phyloP scores from a whole-genome alignment of 2,797 vertebrate species.

The Microhierax caerulescens region DNA sequence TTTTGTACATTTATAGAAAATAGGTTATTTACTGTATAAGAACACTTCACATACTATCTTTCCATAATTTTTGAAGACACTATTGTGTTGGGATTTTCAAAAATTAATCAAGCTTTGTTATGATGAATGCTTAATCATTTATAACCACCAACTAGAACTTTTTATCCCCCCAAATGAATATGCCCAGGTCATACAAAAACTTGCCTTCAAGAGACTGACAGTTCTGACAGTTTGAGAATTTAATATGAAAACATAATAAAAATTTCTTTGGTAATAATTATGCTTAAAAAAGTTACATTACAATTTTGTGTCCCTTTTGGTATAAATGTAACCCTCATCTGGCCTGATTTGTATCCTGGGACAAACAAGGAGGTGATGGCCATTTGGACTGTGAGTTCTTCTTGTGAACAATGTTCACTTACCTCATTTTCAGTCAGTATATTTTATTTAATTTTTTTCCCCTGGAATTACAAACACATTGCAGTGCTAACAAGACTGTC shows the following conservation, averaged over 20 bases:
- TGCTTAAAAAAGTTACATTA: background rate
- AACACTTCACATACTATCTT: background rate
- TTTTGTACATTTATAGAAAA: constrained; percentile 53
- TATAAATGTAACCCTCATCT: background rate
- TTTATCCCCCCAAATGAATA: rapidly evolving
- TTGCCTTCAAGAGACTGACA: background rate
- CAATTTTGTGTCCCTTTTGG: background rate
- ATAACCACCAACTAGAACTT: background rate
- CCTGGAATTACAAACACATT: background rate
- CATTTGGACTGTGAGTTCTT: background rate
- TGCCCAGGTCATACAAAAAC: background rate
- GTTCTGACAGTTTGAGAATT: background rate
- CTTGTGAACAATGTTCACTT: background rate
- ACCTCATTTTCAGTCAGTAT: background rate
- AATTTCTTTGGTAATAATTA: background rate
- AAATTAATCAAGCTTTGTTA: background rate
- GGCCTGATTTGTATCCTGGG: background rate
- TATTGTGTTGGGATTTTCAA: background rate
- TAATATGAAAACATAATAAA: background rate
- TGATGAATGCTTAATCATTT: background rate
- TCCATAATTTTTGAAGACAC: background rate
- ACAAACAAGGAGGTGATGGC: rapidly evolving
- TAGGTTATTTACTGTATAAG: constrained; percentile 73
- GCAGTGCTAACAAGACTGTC: background rate
- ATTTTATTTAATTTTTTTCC: too few relatives aligned